phyloP scores from a whole-genome alignment of 2,888 invertebrate species.

The Tachina lurida region DNA sequence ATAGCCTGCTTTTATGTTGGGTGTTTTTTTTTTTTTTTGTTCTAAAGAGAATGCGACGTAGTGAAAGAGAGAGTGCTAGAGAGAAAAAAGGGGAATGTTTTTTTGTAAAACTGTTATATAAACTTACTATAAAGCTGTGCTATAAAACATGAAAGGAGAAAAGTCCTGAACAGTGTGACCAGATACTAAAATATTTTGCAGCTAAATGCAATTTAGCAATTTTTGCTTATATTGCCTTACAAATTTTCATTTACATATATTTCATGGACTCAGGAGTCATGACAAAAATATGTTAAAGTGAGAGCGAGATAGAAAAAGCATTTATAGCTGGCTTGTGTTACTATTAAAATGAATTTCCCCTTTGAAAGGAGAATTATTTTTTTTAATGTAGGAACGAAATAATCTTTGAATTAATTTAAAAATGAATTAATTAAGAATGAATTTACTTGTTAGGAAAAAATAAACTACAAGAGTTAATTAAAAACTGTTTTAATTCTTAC shows the following conservation, averaged over 20 bases:
- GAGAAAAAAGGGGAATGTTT: background rate
- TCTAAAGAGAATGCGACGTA: background rate
- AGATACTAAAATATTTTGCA: no score
- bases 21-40: background rate
- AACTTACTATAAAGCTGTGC: background rate
- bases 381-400: background rate
- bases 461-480: background rate
- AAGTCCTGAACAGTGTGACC: background rate
- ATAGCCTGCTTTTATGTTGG: background rate
- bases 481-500: background rate
- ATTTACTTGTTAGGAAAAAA: no score
- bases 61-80: no score
- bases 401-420: background rate
- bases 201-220: no score
- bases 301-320: background rate
- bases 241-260: no score
- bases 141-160: slow-evolving; percentile 12
- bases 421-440: background rate
- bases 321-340: background rate
- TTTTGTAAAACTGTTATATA: background rate
- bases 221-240: no score
- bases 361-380: background rate
- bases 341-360: background rate
- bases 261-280: background rate
- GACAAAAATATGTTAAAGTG: background rate